Base-by-base conservation (phyloP, 2,113 vertebrate genomes). In the Dipodomys merriami region DNA sequence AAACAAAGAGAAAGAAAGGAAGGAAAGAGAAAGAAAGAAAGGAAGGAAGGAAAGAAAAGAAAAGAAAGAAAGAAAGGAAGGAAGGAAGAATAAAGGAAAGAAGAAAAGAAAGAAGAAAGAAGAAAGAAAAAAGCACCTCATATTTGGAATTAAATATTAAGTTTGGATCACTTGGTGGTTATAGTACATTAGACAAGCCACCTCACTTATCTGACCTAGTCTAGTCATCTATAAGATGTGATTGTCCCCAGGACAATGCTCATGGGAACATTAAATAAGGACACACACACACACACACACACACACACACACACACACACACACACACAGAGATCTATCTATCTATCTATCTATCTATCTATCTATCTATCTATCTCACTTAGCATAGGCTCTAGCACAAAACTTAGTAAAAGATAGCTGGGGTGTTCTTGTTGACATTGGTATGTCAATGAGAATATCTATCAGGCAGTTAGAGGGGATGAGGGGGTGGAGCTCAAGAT, bases 151-250 rank as follows among this genome's bases (percentile, higher is more conserved):
- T 53, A 53, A 53, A 53, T 53, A 53, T 53, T 53, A 12, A 49
- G 49, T 53, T 53, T 79, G 57, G 1, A 90, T 82, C 9, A 39
- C 5, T 78, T 67, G 76, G n/a, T 80, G 15, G 60, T 74, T 78
- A 82, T 29, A 44, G 20, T 29, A 60, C 35, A 80, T 60, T 27
- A 93, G 35, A 83, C 16, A 94, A 65, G 9, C 35, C 71, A 64
- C 68, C 86, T 65, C 8, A 44, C n/a, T 5, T 89, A 10, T 68
- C 84, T 78, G 64, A 84, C 20, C 69, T 88, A 53, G 57, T 81
- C 84, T 91, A 81, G 29, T 67, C 73, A 87, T 84, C 39, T 89
- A 30, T 30, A 86, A 80, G 74, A 86, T 80, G 30, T 72, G 60
- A 83, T 35, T 46, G 67, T 64, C 49, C 90, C 35, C 4, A 65